A percentile compares a stretch with the other conserved stretches of the same genome.
Evolutionary conservation across 2,888 invertebrate genomes (phyloP).

Genomic region (Xanthostigma xanthostigma): DNA sequence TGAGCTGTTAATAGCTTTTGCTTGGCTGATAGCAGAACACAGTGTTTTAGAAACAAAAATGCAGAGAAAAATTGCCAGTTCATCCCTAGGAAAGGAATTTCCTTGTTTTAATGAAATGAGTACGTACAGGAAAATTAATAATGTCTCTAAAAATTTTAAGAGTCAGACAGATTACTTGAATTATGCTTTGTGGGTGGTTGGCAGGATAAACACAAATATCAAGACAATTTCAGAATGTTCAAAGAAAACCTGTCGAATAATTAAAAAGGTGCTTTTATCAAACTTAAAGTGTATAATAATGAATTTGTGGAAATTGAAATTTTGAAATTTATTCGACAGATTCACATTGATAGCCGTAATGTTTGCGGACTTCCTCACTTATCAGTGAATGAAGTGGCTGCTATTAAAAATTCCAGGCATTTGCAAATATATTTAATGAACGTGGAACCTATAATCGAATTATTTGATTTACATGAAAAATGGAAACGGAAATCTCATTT

Average conservation of each 20-base stretch:
- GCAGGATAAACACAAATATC: conserved; percentile 11
- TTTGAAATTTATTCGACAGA: conserved; percentile 2
- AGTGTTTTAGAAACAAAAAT: too few relatives aligned
- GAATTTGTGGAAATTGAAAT: not conserved
- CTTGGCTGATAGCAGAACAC: conserved; percentile 22
- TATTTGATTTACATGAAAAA: conserved; percentile 13
- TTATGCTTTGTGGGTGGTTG: conserved; percentile 9
- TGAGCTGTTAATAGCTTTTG: conserved; percentile 24
- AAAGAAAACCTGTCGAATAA: conserved; percentile 5
- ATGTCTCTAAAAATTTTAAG: too few relatives aligned
- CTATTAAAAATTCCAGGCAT: conserved; percentile 11
- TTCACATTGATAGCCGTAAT: conserved; percentile 6
- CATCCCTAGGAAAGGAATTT: too few relatives aligned
- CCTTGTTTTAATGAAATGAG: too few relatives aligned
- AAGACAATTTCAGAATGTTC: conserved; percentile 9
- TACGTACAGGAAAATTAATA: too few relatives aligned
- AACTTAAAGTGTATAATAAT: not conserved
- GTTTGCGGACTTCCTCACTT: conserved; percentile 9
- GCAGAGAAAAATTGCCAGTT: too few relatives aligned
- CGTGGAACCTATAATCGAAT: conserved; percentile 10
- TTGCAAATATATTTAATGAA: conserved; percentile 12
- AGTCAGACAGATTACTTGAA: conserved; percentile 5
- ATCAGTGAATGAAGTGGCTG: conserved; percentile 13
- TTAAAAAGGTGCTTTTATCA: conserved; percentile 6
- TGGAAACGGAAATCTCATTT: conserved; percentile 13